phyloP scores from a whole-genome alignment of 2,113 vertebrate genomes.

The Semnornis frantzii region DNA sequence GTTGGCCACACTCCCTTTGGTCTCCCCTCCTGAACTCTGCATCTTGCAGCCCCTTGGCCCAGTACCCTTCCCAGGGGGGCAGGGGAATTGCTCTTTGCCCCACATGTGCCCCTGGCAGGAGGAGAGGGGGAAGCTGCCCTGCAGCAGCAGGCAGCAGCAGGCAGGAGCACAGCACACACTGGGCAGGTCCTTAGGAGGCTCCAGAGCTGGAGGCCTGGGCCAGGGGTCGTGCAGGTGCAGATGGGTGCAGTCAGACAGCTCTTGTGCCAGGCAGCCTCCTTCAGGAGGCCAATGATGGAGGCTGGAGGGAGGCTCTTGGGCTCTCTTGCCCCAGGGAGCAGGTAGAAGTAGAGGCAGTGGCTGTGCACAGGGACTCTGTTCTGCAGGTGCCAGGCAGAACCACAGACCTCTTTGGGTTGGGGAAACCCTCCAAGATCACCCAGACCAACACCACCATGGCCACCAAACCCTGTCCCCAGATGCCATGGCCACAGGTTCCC shows the following conservation, averaged over 20 bases:
- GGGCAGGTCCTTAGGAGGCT: not conserved
- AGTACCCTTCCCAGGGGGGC: not conserved
- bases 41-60: not conserved
- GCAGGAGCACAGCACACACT: not conserved
- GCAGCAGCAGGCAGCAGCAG: not conserved
- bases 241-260: not conserved
- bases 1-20: not conserved
- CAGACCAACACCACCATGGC: too few relatives aligned
- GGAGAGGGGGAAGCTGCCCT: not conserved
- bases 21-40: not conserved
- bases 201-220: not conserved
- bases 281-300: not conserved
- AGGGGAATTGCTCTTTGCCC: not conserved
- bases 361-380: not conserved
- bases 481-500: too few relatives aligned
- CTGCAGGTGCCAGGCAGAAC: not conserved
- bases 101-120: accelerated
- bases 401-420: too few relatives aligned
- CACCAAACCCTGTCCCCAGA: too few relatives aligned
- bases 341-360: not conserved
- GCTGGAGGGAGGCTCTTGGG: not conserved
- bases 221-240: not conserved
- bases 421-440: too few relatives aligned
- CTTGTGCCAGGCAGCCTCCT: not conserved
- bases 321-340: not conserved